Conservation (phyloP, 2,888 invertebrate species). For the Timema cristinae region DNA sequence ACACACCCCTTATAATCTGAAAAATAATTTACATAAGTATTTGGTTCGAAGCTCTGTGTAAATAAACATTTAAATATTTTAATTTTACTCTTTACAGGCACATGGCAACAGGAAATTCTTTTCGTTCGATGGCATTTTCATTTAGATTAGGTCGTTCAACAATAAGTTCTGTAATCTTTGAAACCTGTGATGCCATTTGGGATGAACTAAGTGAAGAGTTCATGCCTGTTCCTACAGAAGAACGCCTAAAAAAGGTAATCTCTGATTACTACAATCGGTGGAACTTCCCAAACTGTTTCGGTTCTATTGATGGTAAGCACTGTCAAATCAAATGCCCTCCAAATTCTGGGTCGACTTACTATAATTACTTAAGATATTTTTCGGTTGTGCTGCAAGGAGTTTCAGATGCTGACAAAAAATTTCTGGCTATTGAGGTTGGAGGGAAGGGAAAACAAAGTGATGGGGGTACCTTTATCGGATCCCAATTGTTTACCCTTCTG, state of each 20-base stretch:
- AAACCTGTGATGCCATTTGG: conserved; percentile 3
- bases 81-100: background rate
- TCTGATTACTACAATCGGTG: background rate
- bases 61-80: background rate
- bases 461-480: background rate
- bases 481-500: too few species aligned
- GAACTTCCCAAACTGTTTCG: background rate
- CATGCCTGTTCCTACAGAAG: background rate
- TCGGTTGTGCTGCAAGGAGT: conserved; percentile 4
- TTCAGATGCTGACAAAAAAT: background rate
- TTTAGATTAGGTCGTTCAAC: background rate
- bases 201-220: background rate
- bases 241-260: background rate
- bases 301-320: background rate
- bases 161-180: background rate
- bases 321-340: background rate
- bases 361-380: conserved; percentile 1
- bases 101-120: background rate
- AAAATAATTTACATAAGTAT: too few species aligned
- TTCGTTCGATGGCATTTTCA: conserved; percentile 6
- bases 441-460: conserved; percentile 8
- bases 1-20: too few species aligned
- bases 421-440: background rate
- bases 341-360: background rate
- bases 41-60: too few species aligned